These are phyloP conservation scores for Deilephila elpenor DNA, from an alignment of 2,888 invertebrate genomes.

Conservation along the genomic window DNA sequence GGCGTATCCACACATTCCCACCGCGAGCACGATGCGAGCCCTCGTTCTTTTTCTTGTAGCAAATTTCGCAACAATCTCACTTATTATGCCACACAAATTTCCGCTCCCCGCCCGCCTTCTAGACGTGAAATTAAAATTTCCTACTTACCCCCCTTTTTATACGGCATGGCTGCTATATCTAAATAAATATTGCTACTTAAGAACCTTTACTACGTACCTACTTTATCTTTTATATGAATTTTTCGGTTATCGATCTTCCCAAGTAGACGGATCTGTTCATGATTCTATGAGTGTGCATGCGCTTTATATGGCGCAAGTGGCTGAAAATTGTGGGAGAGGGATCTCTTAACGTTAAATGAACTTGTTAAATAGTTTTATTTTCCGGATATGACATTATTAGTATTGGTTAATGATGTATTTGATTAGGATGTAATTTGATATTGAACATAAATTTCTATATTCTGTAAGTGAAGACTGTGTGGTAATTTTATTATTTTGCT, in stretches of 20 bases:
- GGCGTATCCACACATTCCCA: slow-evolving; percentile 55
- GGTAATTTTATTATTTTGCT: too few species aligned
- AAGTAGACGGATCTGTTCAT: neutral
- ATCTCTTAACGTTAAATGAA: too few species aligned
- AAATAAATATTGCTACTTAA: slow-evolving; percentile 80
- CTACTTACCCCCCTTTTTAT: slow-evolving; percentile 75
- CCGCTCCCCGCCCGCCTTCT: slow-evolving; percentile 77
- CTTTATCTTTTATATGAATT: slow-evolving; percentile 50
- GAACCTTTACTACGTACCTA: slow-evolving; percentile 58
- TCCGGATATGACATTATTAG: too few species aligned
- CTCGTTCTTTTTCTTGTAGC: slow-evolving; percentile 85
- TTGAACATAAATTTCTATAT: too few species aligned
- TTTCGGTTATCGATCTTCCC: neutral
- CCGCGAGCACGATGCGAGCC: slow-evolving; percentile 65
- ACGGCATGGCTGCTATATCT: slow-evolving; percentile 74
- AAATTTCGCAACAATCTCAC: slow-evolving; percentile 85
- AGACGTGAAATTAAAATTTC: slow-evolving; percentile 84
- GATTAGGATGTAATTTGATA: too few species aligned
- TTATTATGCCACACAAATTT: slow-evolving; percentile 85
- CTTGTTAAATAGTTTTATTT: too few species aligned
- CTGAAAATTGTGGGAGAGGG: neutral
- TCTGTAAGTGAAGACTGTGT: too few species aligned
- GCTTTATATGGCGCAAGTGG: neutral
- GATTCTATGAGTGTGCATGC: neutral
- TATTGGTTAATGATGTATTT: too few species aligned